Base-by-base conservation (phyloP, 2,888 invertebrate species). In the Trisateles emortualis region DNA sequence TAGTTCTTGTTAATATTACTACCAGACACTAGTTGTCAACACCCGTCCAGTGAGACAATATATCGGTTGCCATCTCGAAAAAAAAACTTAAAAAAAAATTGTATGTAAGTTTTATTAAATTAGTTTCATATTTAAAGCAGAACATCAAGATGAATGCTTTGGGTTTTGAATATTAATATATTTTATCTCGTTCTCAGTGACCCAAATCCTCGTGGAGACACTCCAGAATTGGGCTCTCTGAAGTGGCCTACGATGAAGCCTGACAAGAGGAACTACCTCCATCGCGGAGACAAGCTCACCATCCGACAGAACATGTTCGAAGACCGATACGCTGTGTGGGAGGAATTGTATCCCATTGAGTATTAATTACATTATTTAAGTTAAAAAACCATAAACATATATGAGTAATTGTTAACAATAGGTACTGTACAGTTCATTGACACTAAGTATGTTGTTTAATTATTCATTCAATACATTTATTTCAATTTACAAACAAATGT, bases 241-340 rank as follows among this genome's bases (percentile, higher is more conserved):
- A 16, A 50, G 5, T 88, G 88, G 88, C 87, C 85, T 1, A 59
- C 63, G 16, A 78, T 84, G 78, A 78, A 60, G 16, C 73, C 84
- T 0, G 33, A 60, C 3, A 39, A 65, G 30, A 71, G 85, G 26
- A 69, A 63, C 39, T 88, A 82, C 69, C 73, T 88, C 2, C 68
- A 69, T 10, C 43, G 84, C 5, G 81, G 66, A 26, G 59, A 72
- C 35, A 41, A 77, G 36, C 69, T 84, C 36, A 56, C 68, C 0
- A 46, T 87, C 2, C 64, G 67, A 0, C 52, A 74, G 49, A 84
- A 85, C 58, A 64, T 88, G 64, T 76, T 76, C 24, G 85, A 87
- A 46, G 78, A 84, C 30, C 59, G 82, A 26, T 81, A 79, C 60
- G 51, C 68, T 10, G 44, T 84, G 1, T 88, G 88, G 88, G 87